phyloP scores from a whole-genome alignment of 2,888 invertebrate species.

The Pegoplata infirma region DNA sequence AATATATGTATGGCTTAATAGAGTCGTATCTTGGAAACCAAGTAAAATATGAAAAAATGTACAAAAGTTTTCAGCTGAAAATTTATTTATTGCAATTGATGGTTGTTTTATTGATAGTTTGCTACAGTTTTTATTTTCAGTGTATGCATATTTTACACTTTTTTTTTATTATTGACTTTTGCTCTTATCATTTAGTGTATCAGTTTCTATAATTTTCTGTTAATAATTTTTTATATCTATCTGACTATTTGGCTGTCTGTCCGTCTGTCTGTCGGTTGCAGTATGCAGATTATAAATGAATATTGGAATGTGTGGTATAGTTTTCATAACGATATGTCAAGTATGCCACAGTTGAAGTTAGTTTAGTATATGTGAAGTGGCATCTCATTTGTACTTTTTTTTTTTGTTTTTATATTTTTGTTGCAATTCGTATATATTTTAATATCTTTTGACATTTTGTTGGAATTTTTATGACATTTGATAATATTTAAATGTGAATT shows the following conservation, averaged over 20 bases:
- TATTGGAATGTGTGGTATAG: not conserved
- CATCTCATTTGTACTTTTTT: conserved; percentile 43
- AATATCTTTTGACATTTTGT: conserved; percentile 60
- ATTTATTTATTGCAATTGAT: too few species aligned
- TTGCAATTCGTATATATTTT: conserved; percentile 50
- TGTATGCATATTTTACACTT: conserved; percentile 11
- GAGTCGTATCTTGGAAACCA: too few species aligned
- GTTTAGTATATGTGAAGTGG: conserved; percentile 30
- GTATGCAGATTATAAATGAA: conserved; percentile 21
- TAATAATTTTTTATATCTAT: conserved; percentile 6
- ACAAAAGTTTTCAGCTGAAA: too few species aligned
- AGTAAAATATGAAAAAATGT: too few species aligned
- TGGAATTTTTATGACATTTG: conserved; percentile 23
- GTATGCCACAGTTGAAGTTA: conserved; percentile 42
- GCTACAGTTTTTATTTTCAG: not conserved
- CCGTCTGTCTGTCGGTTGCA: conserved; percentile 22
- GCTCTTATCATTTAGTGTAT: conserved; percentile 60
- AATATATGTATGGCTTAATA: too few species aligned
- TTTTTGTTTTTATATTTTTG: conserved; percentile 29
- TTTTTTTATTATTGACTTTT: conserved; percentile 58
- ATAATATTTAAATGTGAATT: not conserved
- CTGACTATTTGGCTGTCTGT: too few species aligned
- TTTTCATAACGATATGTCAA: conserved; percentile 42
- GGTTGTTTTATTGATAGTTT: too few species aligned
- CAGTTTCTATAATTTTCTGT: conserved; percentile 45